These are phyloP conservation scores for Orycteropus afer DNA, from an alignment of 2,113 vertebrate species.

Conservation along the genomic window DNA sequence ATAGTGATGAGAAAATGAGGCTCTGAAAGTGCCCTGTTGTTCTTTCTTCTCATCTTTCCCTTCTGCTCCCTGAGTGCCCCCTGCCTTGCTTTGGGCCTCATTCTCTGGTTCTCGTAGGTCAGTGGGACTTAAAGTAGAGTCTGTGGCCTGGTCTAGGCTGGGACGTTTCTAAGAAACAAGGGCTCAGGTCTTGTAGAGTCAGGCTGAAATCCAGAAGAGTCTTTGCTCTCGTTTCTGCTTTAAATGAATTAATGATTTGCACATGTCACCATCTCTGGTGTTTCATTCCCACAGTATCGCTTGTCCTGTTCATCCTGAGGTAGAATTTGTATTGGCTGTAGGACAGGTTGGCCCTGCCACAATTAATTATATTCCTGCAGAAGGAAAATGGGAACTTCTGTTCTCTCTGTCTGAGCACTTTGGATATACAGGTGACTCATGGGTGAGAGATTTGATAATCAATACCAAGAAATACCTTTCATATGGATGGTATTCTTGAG, in stretches of 20 bases:
- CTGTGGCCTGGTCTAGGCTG: background rate
- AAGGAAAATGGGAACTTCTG: background rate
- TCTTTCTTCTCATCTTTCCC: background rate
- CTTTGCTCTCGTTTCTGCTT: conserved; percentile 18
- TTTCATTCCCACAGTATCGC: background rate
- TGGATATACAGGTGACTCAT: background rate
- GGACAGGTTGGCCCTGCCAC: background rate
- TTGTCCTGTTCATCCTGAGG: background rate
- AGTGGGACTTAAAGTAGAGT: background rate
- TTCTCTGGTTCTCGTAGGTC: background rate
- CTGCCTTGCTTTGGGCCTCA: background rate
- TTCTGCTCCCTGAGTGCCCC: background rate
- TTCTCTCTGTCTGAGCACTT: background rate
- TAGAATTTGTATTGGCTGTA: background rate
- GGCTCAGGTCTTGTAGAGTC: background rate
- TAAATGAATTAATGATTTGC: background rate
- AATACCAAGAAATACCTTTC: background rate
- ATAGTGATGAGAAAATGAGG: background rate
- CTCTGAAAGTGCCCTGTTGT: background rate
- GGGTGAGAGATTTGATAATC: background rate
- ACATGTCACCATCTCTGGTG: background rate
- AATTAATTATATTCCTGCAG: background rate
- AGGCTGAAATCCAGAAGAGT: background rate
- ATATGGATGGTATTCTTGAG: background rate
- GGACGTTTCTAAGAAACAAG: background rate